Conservation (phyloP, 1,140 invertebrate species). For the Drosophila melanica region DNA sequence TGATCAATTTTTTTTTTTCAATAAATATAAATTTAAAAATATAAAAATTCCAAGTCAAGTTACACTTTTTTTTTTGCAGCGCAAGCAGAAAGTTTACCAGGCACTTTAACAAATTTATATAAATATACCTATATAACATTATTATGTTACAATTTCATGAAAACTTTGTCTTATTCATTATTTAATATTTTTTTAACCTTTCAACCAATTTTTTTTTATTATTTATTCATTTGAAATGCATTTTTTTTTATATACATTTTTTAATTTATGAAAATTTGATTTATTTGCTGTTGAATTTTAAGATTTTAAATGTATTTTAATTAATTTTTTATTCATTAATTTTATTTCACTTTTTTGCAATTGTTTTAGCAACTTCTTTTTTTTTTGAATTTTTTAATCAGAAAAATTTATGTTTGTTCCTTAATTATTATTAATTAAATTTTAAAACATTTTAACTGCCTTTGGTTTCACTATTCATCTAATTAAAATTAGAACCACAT, state of each 20-base stretch:
- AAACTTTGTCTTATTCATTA: too few relatives aligned
- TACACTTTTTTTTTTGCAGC: slow-evolving; percentile 4
- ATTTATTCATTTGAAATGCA: not conserved
- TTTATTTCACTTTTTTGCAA: not conserved
- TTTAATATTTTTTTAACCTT: too few relatives aligned
- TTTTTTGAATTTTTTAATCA: not conserved
- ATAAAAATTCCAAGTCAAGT: not conserved
- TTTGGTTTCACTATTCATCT: slow-evolving; percentile 11
- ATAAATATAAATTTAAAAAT: not conserved
- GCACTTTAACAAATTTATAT: not conserved
- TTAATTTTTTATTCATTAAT: not conserved
- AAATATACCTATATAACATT: not conserved
- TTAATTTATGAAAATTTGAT: too few relatives aligned
- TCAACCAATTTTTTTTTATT: too few relatives aligned
- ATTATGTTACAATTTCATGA: not conserved
- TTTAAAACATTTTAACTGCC: not conserved
- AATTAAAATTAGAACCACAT: slow-evolving; percentile 34
- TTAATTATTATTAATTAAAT: not conserved
- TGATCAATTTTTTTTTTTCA: not conserved
- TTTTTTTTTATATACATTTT: not conserved
- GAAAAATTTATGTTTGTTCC: not conserved
- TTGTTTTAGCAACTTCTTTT: not conserved
- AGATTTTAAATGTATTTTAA: not conserved
- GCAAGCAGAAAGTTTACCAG: not conserved
- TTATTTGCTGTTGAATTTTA: not conserved